These are phyloP conservation scores for Danio rerio DNA, from an alignment of 2,113 vertebrate genomes.

Conservation along the genomic window GRCz12tu NC_133182.1:44727001-44727500, in stretches of 20 bases:
- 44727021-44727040: too few relatives aligned
- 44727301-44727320: slow-evolving; percentile 10
- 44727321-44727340: background rate
- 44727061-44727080: too few relatives aligned
- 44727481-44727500: slow-evolving; percentile 39
- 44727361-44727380: slow-evolving; percentile 1
- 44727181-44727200: background rate
- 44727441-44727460: background rate
- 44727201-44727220: background rate
- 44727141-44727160: background rate
- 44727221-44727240: background rate
- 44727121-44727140: too few relatives aligned
- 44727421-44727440: background rate
- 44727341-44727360: background rate
- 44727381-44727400: background rate
- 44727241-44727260: background rate
- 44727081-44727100: too few relatives aligned
- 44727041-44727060: too few relatives aligned
- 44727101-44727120: too few relatives aligned
- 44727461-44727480: background rate
- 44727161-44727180: background rate
- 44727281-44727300: background rate
- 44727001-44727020: too few relatives aligned
- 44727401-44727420: background rate
- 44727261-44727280: too few relatives aligned